A percentile compares a stretch with the other conserved stretches of the same genome.
phyloP scores from a whole-genome alignment of 2,113 vertebrate species.

The Ailuropoda melanoleuca region DNA sequence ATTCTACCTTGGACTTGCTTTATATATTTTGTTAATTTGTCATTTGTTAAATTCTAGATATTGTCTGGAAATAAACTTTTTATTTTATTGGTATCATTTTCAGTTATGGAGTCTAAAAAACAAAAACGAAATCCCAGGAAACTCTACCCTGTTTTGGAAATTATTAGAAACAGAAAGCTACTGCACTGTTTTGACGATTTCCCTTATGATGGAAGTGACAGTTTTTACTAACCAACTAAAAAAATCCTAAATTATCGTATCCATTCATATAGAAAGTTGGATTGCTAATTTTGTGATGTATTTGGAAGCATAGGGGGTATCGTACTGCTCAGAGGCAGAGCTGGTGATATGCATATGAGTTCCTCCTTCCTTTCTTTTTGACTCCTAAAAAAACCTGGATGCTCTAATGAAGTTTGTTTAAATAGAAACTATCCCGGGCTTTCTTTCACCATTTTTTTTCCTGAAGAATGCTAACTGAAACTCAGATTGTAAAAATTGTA shows the following conservation, averaged over 20 bases:
- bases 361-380: neutral
- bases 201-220: neutral
- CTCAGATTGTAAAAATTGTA: neutral
- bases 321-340: neutral
- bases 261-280: neutral
- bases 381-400: neutral
- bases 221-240: neutral
- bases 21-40: neutral
- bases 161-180: neutral
- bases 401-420: neutral
- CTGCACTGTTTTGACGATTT: neutral
- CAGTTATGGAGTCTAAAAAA: neutral
- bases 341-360: neutral
- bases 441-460: neutral
- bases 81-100: neutral
- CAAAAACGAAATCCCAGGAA: neutral
- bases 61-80: neutral
- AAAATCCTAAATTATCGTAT: neutral
- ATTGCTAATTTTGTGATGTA: neutral
- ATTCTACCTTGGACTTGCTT: neutral
- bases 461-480: conserved; percentile 1
- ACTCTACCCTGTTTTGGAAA: neutral
- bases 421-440: neutral
- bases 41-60: neutral
- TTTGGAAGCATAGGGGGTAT: neutral